Conservation (phyloP, 1,140 invertebrate species). For the Homarus americanus region DNA sequence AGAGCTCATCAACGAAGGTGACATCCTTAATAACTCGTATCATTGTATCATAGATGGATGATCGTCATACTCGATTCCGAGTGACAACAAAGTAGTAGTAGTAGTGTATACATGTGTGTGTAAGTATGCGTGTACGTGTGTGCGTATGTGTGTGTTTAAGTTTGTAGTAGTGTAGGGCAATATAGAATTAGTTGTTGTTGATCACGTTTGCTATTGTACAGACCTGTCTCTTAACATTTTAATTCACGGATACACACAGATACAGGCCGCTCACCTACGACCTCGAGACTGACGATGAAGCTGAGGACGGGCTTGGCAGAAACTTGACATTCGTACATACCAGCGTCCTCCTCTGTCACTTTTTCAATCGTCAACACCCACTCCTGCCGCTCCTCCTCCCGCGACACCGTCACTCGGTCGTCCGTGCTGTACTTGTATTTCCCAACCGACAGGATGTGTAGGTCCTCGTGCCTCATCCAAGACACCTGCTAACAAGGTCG, state of each 20-base stretch:
- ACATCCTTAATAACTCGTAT: too few relatives aligned
- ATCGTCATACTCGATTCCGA: too few relatives aligned
- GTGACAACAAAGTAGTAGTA: too few relatives aligned
- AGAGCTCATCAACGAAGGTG: too few relatives aligned
- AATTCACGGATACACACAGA: background rate
- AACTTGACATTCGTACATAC: constrained; percentile 95
- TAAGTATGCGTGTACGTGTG: too few relatives aligned
- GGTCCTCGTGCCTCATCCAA: constrained; percentile 92
- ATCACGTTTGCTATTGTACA: too few relatives aligned
- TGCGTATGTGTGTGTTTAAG: too few relatives aligned
- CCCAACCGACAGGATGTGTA: constrained; percentile 94
- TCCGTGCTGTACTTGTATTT: constrained; percentile 94
- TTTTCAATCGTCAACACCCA: constrained; percentile 90
- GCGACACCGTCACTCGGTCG: constrained; percentile 89
- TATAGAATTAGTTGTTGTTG: too few relatives aligned
- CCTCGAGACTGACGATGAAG: constrained; percentile 91
- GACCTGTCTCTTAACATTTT: background rate
- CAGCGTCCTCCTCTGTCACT: constrained; percentile 89
- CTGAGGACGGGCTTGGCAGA: constrained; percentile 95
- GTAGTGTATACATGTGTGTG: too few relatives aligned
- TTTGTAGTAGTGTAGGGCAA: too few relatives aligned
- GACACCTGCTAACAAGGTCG: constrained; percentile 87
- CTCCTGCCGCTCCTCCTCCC: constrained; percentile 82
- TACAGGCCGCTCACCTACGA: constrained; percentile 84
- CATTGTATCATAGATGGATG: too few relatives aligned